Evolutionary conservation across 2,888 invertebrate species (phyloP).

Genomic region (Sycophila texana): DNA sequence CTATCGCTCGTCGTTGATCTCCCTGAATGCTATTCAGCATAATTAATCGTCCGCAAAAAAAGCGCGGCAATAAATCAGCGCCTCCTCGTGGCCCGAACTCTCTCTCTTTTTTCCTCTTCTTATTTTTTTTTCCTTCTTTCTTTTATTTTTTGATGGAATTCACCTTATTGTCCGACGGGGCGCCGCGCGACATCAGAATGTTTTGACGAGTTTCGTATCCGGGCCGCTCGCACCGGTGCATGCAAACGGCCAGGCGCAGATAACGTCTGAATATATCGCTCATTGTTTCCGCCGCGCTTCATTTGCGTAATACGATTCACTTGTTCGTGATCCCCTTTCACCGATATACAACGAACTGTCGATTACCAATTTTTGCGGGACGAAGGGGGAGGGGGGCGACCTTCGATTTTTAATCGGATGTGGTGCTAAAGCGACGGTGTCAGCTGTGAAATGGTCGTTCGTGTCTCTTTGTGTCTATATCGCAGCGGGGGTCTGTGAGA

Average conservation of each 20-base stretch:
- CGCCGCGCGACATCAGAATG: constrained; percentile 57
- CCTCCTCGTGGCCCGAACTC: constrained; percentile 10
- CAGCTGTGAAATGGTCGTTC: too few relatives aligned
- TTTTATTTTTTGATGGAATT: constrained; percentile 17
- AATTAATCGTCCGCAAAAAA: constrained; percentile 68
- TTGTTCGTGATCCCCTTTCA: constrained; percentile 53
- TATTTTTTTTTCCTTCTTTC: too few relatives aligned
- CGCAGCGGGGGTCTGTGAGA: too few relatives aligned
- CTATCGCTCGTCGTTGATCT: constrained; percentile 61
- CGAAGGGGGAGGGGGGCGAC: not conserved
- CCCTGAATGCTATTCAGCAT: constrained; percentile 62
- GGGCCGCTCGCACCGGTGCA: constrained; percentile 28
- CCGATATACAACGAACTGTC: constrained; percentile 24
- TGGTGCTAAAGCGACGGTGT: too few relatives aligned
- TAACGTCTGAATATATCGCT: not conserved
- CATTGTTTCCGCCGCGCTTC: constrained; percentile 21
- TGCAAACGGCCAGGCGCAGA: not conserved
- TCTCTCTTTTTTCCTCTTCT: constrained; percentile 50
- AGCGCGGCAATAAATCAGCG: constrained; percentile 63
- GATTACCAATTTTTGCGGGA: not conserved
- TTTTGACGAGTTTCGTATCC: constrained; percentile 65
- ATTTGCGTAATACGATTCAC: constrained; percentile 35
- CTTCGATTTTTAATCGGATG: too few relatives aligned
- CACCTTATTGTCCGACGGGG: constrained; percentile 54
- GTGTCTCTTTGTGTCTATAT: too few relatives aligned